Evolutionary conservation across 2,797 vertebrate genomes (phyloP), one percentile per base, ranked within the genome.

Genomic region (Parauchenoglanis ngamensis): DNA sequence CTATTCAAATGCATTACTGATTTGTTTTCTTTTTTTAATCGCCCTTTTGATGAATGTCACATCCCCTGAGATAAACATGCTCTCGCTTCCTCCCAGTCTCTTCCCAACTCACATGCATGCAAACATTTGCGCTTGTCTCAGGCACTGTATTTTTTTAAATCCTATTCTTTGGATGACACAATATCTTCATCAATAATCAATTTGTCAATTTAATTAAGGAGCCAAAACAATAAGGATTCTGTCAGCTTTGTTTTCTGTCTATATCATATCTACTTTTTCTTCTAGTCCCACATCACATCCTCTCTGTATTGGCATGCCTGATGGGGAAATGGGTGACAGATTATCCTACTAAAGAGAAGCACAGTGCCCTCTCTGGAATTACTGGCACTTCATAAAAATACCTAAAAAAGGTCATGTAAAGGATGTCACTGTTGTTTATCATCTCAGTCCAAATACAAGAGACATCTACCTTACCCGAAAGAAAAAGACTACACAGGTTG

Each of bases 11-110:
- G 23, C 25, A 80, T 72, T 40, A 86, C 1, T 44, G 17, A 10
- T 21, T 21, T 10, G 3, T 23, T 7, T 72, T 89, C 83, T 25
- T 76, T 73, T 61, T 82, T 83, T 35, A 78, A 87, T 85, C 81
- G 75, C 85, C n/a, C 61, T 67, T 87, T 86, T 89, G 80, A 81
- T 86, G 68, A 86, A 86, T 78, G 84, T 87, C 84, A 84, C 86
- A 87, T 40, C 73, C 75, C 40, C 49, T 12, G 2, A 44, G 35
- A 72, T 44, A 72, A 72, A 72, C 4, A 13, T 49, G 4, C 75
- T 28, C 75, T 44, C 68, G 21, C 35, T 73, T 46, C 40, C 21
- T 73, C 40, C 7, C 2, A 44, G 68, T 40, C 35, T 21, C 68
- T 28, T 77, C 25, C 25, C 13, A 76, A 28, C 46, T 28, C 46